Evolutionary conservation across 53 echinoderm and acorn worm species (phyloP).

Genomic region (Arbacia lixula): DNA sequence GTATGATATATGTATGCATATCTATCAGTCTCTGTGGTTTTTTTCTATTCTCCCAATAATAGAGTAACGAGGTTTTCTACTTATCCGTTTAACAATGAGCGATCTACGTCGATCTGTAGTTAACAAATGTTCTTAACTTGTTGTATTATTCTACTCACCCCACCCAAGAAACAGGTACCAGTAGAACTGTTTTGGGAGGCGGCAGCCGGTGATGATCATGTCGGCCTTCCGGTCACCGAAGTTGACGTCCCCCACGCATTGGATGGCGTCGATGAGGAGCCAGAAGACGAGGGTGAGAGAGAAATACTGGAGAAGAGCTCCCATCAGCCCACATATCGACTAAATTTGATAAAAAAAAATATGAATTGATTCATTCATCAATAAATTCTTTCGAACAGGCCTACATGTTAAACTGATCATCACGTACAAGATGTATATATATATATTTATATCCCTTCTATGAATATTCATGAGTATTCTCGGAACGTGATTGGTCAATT

Average conservation of each 20-base stretch:
- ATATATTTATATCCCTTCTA: too few relatives aligned
- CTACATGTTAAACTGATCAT: neutral
- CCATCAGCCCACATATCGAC: slow-evolving; percentile 18
- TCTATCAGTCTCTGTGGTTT: too few relatives aligned
- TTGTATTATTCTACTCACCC: slow-evolving; percentile 18
- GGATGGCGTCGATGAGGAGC: slow-evolving; percentile 45
- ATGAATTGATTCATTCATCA: too few relatives aligned
- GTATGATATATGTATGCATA: too few relatives aligned
- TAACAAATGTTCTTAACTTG: too few relatives aligned
- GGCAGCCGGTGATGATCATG: neutral
- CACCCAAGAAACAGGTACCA: slow-evolving; percentile 17
- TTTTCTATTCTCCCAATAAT: too few relatives aligned
- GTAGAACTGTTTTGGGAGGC: slow-evolving; percentile 8
- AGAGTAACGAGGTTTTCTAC: too few relatives aligned
- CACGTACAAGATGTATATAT: too few relatives aligned
- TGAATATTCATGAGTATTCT: too few relatives aligned
- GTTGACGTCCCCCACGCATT: slow-evolving; percentile 18
- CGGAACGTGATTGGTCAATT: too few relatives aligned
- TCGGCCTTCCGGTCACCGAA: slow-evolving; percentile 17
- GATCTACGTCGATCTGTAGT: too few relatives aligned
- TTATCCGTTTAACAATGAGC: too few relatives aligned
- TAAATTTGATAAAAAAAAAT: neutral
- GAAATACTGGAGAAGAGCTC: slow-evolving; percentile 24
- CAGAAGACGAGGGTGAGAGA: slow-evolving; percentile 29
- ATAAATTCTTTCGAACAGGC: neutral